phyloP scores from a whole-genome alignment of 2,113 vertebrate species.

The Colius striatus region DNA sequence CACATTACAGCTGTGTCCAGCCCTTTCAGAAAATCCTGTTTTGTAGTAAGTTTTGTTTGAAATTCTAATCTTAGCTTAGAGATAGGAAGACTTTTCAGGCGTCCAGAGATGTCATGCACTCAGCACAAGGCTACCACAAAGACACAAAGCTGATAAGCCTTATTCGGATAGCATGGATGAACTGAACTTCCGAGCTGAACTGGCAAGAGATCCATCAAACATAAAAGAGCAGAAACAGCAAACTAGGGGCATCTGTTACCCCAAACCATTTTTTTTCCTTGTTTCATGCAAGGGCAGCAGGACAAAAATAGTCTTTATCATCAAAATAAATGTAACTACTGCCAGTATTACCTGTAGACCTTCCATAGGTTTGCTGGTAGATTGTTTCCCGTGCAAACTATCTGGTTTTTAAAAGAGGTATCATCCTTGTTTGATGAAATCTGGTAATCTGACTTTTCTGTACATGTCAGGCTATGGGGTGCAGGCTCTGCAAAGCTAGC shows the following conservation, averaged over 20 bases:
- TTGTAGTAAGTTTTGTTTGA: conserved; percentile 45
- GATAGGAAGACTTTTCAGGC: conserved; percentile 48
- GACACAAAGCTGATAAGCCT: conserved; percentile 38
- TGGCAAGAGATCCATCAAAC: conserved; percentile 57
- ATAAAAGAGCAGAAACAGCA: conserved; percentile 62
- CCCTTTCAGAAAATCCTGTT: conserved; percentile 40
- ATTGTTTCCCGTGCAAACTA: background rate
- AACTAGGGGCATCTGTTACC: conserved; percentile 14
- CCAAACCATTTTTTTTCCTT: background rate
- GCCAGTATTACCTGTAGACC: background rate
- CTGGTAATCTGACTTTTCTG: background rate
- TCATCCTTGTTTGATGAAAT: background rate
- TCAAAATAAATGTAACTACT: background rate
- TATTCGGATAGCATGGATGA: background rate
- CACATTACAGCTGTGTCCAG: background rate
- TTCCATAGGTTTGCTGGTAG: background rate
- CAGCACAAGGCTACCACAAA: conserved; percentile 2
- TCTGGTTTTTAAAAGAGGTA: background rate
- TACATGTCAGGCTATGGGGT: background rate
- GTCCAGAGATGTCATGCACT: conserved; percentile 23
- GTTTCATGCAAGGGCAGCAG: background rate
- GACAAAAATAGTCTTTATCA: conserved; percentile 29
- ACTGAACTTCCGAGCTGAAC: conserved; percentile 34
- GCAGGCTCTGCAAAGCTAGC: background rate
- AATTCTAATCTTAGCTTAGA: conserved; percentile 59